Percentiles rank a stretch among this genome's conserved stretches.
phyloP scores from a whole-genome alignment of 2,113 vertebrate species.

The Dasyurus viverrinus region DNA sequence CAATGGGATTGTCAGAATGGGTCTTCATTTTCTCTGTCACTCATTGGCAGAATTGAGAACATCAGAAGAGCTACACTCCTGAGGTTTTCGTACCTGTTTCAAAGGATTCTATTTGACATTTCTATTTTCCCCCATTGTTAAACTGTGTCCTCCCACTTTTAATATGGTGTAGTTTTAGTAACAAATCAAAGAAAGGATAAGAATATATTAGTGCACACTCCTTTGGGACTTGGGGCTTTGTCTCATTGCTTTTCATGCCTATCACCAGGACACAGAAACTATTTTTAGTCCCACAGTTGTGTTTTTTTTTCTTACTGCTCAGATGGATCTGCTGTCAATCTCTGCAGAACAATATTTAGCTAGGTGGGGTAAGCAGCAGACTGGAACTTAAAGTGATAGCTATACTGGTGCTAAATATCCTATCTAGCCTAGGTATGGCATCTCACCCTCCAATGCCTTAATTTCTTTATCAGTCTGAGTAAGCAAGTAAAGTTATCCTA shows the following conservation, averaged over 20 bases:
- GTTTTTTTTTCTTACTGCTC: constrained; percentile 60
- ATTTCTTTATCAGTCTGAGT: constrained; percentile 24
- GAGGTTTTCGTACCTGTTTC: constrained; percentile 60
- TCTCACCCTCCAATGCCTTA: background rate
- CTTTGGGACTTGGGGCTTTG: constrained; percentile 53
- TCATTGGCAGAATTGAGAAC: constrained; percentile 60
- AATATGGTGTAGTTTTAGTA: constrained; percentile 70
- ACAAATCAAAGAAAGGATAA: constrained; percentile 72
- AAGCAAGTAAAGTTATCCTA: background rate
- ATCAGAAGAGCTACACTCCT: constrained; percentile 61
- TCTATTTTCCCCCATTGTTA: constrained; percentile 42
- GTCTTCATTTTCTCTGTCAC: constrained; percentile 67
- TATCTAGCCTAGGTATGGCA: background rate
- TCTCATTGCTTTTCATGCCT: constrained; percentile 76
- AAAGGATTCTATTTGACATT: constrained; percentile 76
- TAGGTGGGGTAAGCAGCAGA: constrained; percentile 51
- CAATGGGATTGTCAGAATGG: constrained; percentile 64
- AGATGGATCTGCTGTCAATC: constrained; percentile 54
- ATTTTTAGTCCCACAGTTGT: constrained; percentile 63
- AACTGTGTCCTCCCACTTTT: constrained; percentile 64
- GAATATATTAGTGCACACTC: constrained; percentile 65
- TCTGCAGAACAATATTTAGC: constrained; percentile 62
- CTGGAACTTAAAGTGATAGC: constrained; percentile 17
- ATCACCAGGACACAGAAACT: constrained; percentile 66
- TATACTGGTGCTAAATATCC: background rate